A percentile compares a stretch with the other conserved stretches of the same genome.
These are phyloP conservation scores for Pocillopora damicornis DNA, from an alignment of 64 coral and sea anemone species.

Conservation along the genomic window DNA sequence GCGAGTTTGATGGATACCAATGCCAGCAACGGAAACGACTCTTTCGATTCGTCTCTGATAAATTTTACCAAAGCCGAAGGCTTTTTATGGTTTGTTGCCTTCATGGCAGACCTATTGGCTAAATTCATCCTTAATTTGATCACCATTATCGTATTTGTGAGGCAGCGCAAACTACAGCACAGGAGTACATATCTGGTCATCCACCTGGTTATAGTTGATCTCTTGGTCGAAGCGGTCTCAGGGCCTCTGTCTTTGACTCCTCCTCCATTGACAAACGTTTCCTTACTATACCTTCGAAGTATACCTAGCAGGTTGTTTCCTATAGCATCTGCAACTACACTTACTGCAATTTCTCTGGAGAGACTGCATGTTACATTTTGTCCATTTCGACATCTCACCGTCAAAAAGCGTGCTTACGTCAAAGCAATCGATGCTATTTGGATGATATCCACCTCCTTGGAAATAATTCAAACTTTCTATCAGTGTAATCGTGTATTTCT, in stretches of 20 bases:
- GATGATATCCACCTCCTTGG: background rate
- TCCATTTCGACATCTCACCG: background rate
- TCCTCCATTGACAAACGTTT: too few species aligned
- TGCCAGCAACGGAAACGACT: too few species aligned
- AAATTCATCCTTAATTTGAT: background rate
- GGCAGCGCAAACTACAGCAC: background rate
- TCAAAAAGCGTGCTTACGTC: background rate
- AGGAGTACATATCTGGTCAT: background rate
- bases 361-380: background rate
- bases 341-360: background rate
- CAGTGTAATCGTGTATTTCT: background rate
- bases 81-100: too few species aligned
- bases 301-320: too few species aligned
- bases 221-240: background rate
- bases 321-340: too few species aligned
- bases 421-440: background rate
- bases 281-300: too few species aligned
- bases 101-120: too few species aligned
- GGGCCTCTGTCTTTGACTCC: background rate
- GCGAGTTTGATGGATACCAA: too few species aligned
- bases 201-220: background rate
- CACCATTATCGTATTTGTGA: background rate
- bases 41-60: too few species aligned
- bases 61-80: too few species aligned
- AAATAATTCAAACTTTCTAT: too few species aligned